Percentiles rank a stretch among this genome's conserved stretches.
Conservation (phyloP, 2,113 vertebrate species). For the Myotis yumanensis region DNA sequence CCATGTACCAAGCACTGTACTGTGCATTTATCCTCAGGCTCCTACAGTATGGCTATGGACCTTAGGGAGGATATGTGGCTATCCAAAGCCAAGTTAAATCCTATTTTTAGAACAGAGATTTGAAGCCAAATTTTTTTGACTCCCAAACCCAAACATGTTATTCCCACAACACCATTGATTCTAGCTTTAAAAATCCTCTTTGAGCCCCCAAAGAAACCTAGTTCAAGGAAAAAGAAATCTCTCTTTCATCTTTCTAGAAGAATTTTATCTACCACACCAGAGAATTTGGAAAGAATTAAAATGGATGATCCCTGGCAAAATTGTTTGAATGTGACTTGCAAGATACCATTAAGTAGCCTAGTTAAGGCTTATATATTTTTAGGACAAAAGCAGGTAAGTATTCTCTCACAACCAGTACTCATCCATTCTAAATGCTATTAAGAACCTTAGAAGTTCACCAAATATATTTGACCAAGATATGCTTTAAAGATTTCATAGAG, state of each 20-base stretch:
- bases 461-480: not conserved
- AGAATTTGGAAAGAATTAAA: not conserved
- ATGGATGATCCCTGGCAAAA: not conserved
- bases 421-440: not conserved
- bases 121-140: constrained; percentile 22
- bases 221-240: not conserved
- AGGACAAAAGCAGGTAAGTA: not conserved
- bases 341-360: not conserved
- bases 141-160: not conserved
- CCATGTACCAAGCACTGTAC: not conserved
- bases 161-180: not conserved
- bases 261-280: not conserved
- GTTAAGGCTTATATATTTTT: not conserved
- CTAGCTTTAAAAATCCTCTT: not conserved
- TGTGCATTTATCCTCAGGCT: not conserved
- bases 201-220: not conserved
- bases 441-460: not conserved
- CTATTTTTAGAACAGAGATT: constrained; percentile 20
- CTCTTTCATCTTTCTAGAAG: not conserved
- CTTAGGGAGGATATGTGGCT: not conserved
- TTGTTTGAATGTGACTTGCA: not conserved
- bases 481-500: constrained; percentile 1
- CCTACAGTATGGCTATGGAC: not conserved
- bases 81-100: not conserved
- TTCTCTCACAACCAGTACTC: not conserved